Evolutionary conservation across 1,140 invertebrate species (phyloP).

Genomic region (Drosophila lacertosa): DNA sequence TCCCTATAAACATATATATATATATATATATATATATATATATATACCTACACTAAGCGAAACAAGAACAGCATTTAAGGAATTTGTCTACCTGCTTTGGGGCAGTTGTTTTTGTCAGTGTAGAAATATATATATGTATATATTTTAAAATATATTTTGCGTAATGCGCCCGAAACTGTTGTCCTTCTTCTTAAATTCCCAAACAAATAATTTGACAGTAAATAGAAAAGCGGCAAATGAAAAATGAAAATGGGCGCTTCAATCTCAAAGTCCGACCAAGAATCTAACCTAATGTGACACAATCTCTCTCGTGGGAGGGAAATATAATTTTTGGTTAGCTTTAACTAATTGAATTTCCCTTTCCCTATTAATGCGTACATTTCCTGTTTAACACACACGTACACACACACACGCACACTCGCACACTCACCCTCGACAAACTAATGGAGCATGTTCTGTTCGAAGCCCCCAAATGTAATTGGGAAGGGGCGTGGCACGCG

Average conservation of each 20-base stretch:
- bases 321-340: constrained; percentile 6
- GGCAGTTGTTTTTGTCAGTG: constrained; percentile 40
- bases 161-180: constrained; percentile 61
- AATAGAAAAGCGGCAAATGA: constrained; percentile 43
- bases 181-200: constrained; percentile 66
- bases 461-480: constrained; percentile 25
- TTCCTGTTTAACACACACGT: constrained; percentile 55
- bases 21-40: constrained; percentile 18
- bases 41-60: constrained; percentile 35
- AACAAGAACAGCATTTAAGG: not conserved
- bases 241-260: not conserved
- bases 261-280: too few relatives aligned
- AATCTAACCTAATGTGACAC: not conserved
- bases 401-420: not conserved
- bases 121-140: constrained; percentile 1
- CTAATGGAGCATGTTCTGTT: constrained; percentile 4
- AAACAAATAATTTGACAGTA: constrained; percentile 73
- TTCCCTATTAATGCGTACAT: constrained; percentile 52
- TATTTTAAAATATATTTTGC: constrained; percentile 49
- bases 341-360: constrained; percentile 62
- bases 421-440: constrained; percentile 7
- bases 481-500: not conserved
- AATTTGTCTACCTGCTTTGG: not conserved
- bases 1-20: constrained; percentile 6
- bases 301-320: not conserved